These are phyloP conservation scores for Struthio camelus DNA, from an alignment of 2,113 vertebrate species.

Conservation along the genomic window DNA sequence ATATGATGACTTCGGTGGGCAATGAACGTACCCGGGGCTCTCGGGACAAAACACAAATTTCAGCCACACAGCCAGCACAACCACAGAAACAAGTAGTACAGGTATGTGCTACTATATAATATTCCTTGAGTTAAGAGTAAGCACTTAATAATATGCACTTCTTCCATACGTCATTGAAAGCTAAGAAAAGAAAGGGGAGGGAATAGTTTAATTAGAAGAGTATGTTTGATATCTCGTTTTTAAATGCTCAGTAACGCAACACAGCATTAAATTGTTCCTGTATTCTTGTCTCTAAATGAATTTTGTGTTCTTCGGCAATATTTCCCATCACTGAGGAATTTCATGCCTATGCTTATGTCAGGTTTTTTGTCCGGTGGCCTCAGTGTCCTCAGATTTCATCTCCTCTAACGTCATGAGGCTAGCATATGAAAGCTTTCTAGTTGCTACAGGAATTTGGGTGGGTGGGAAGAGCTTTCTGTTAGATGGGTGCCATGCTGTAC, in stretches of 20 bases:
- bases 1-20: conserved; percentile 98
- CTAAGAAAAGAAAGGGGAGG: neutral
- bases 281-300: neutral
- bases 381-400: neutral
- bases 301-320: neutral
- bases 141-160: accelerated
- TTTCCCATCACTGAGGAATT: neutral
- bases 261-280: neutral
- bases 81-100: conserved; percentile 93
- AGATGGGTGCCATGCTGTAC: neutral
- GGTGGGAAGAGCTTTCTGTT: neutral
- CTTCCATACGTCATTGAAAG: neutral
- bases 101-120: conserved; percentile 72
- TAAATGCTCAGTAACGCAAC: neutral
- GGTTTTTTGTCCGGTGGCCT: neutral
- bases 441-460: neutral
- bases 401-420: neutral
- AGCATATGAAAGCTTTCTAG: neutral
- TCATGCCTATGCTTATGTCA: neutral
- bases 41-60: conserved; percentile 88
- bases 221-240: neutral
- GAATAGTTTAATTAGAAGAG: neutral
- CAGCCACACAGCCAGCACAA: conserved; percentile 84
- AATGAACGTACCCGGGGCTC: conserved; percentile 89
- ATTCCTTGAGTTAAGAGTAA: neutral